A percentile compares a stretch with the other conserved stretches of the same genome.
Conservation (phyloP, 1,140 invertebrate species). For the Drosophila nannoptera region DNA sequence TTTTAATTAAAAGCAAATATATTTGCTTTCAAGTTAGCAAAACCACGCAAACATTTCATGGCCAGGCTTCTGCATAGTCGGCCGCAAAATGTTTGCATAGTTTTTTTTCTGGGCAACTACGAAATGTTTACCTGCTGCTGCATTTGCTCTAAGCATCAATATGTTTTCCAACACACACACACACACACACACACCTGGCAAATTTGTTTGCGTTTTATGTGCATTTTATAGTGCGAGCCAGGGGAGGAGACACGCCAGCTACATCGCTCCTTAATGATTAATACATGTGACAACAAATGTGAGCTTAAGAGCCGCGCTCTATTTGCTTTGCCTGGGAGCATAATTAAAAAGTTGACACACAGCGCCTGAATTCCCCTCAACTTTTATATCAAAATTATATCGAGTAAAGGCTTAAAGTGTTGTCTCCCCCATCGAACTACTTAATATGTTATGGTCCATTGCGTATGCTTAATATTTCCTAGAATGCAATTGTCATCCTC, state of each 20-base stretch:
- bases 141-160: not conserved
- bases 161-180: too few species aligned
- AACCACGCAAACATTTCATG: conserved; percentile 27
- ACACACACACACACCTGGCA: too few species aligned
- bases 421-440: too few species aligned
- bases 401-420: too few species aligned
- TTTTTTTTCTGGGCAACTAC: not conserved
- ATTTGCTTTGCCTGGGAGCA: not conserved
- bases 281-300: not conserved
- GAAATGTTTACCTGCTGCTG: conserved; percentile 9
- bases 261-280: not conserved
- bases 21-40: conserved; percentile 70
- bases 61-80: not conserved
- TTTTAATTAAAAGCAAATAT: conserved; percentile 64
- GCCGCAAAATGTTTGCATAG: conserved; percentile 12
- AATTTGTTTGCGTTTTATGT: conserved; percentile 11
- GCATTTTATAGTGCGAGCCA: conserved; percentile 5
- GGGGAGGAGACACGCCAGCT: not conserved
- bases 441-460: too few species aligned
- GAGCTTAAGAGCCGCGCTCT: not conserved
- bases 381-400: too few species aligned
- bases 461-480: too few species aligned
- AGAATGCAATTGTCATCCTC: too few species aligned
- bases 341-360: too few species aligned
- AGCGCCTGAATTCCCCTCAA: too few species aligned